phyloP scores from a whole-genome alignment of 2,113 vertebrate genomes.

The Elanoides forficatus region DNA sequence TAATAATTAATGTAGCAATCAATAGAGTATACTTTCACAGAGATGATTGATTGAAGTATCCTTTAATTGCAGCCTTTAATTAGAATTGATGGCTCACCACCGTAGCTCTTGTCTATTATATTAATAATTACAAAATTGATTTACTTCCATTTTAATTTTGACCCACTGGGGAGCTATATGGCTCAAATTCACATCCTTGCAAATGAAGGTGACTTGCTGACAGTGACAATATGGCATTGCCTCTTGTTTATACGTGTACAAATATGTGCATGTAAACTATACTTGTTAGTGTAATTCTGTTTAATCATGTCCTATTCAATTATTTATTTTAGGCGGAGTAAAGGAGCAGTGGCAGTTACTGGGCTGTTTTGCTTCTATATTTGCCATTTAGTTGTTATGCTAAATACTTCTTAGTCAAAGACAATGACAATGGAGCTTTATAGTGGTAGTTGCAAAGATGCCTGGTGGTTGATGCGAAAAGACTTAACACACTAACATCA shows the following conservation, averaged over 20 bases:
- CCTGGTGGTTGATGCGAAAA: neutral
- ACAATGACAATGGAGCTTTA: neutral
- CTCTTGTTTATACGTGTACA: neutral
- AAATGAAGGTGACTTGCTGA: slow-evolving; percentile 20
- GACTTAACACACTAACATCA: neutral
- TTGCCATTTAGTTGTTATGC: neutral
- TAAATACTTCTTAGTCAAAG: neutral
- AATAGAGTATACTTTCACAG: slow-evolving; percentile 40
- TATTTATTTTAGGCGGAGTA: neutral
- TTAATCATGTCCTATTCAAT: neutral
- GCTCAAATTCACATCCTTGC: slow-evolving; percentile 10
- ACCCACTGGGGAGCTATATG: neutral
- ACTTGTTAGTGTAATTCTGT: neutral
- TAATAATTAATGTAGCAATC: slow-evolving; percentile 62
- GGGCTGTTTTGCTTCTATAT: neutral
- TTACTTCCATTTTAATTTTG: slow-evolving; percentile 52
- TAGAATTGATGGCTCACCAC: slow-evolving; percentile 47
- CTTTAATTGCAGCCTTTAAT: slow-evolving; percentile 65
- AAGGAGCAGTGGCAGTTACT: neutral
- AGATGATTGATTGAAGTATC: slow-evolving; percentile 60
- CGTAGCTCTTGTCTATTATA: slow-evolving; percentile 56
- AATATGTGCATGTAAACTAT: neutral
- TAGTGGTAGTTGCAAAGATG: neutral
- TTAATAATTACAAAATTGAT: slow-evolving; percentile 66
- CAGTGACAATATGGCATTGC: neutral